Evolutionary conservation across 2,113 vertebrate genomes (phyloP).

Genomic region (Tichodroma muraria): DNA sequence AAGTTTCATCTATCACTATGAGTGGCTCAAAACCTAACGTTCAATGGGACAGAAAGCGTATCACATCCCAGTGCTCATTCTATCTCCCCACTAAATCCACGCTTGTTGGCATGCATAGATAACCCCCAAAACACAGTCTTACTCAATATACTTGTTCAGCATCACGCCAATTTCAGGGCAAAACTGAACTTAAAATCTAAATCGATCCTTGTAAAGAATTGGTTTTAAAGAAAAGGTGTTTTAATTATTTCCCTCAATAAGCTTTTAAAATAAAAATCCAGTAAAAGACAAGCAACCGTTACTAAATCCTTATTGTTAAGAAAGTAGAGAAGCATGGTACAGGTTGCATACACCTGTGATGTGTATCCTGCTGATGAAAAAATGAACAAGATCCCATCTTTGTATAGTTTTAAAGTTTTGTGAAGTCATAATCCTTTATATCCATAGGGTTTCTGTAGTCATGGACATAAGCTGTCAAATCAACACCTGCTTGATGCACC

Average conservation of each 20-base stretch:
- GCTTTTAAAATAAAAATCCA: not conserved
- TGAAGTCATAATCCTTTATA: not conserved
- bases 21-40: not conserved
- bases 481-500: not conserved
- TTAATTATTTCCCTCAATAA: not conserved
- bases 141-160: not conserved
- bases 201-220: not conserved
- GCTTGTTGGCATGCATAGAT: not conserved
- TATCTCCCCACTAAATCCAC: not conserved
- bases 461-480: not conserved
- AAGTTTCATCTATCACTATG: not conserved
- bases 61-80: rapidly evolving
- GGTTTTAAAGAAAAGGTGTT: not conserved
- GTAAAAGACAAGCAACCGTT: not conserved
- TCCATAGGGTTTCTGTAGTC: not conserved
- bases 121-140: not conserved
- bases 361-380: not conserved
- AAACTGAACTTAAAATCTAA: not conserved
- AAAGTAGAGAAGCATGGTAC: not conserved
- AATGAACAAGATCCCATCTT: not conserved
- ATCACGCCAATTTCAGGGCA: not conserved
- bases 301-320: not conserved
- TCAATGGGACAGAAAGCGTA: not conserved
- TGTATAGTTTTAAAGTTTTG: not conserved
- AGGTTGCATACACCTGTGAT: not conserved